Base-by-base conservation (phyloP, 2,113 vertebrate genomes). In the Apus apus region DNA sequence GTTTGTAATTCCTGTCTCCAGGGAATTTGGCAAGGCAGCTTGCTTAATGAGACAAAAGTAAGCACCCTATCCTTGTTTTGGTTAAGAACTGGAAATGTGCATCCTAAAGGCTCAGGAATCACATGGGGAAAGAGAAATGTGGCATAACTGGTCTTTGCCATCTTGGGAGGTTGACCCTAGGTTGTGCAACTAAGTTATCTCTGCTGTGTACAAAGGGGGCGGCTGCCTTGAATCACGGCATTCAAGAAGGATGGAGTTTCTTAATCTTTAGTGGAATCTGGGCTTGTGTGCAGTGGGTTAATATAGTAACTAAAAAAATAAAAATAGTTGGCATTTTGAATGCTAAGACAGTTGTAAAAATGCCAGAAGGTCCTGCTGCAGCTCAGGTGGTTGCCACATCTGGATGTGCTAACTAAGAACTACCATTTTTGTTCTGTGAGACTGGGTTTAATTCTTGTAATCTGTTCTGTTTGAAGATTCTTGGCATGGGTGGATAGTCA, bases 21-120 rank as follows among this genome's bases (percentile, higher is more conserved):
- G 74, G 85, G 78, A 5, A 22, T 72, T n/a, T 89, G 81, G 66
- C 40, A 67, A 46, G 40, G 66, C 48, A 57, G 17, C 36, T 75
- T 56, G 62, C 65, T 85, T 76, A 23, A 81, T 50, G 53, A 45
- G 20, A 45, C 29, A 46, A 27, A 80, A 71, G 23, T 13, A 77
- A 67, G 71, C 23, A 60, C 56, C 34, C 29, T 29, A 0, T n/a
- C 45, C 57, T 54, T 21, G 56, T 29, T 64, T 72, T 71, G 80
- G 68, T 32, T 21, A 45, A 87, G 43, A 16, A 5, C 19, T 91
- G 58, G 94, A 76, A 95, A 95, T 65, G n/a, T 50, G 36, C 71
- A 71, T 93, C 95, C 92, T 43, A 68, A 76, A 93, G 95, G 90
- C 58, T 68, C 50, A 32, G 75, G 87, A 87, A 53, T 60, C 58